Evolutionary conservation across 2,888 invertebrate genomes (phyloP).

Genomic region (Tetropium fuscum): DNA sequence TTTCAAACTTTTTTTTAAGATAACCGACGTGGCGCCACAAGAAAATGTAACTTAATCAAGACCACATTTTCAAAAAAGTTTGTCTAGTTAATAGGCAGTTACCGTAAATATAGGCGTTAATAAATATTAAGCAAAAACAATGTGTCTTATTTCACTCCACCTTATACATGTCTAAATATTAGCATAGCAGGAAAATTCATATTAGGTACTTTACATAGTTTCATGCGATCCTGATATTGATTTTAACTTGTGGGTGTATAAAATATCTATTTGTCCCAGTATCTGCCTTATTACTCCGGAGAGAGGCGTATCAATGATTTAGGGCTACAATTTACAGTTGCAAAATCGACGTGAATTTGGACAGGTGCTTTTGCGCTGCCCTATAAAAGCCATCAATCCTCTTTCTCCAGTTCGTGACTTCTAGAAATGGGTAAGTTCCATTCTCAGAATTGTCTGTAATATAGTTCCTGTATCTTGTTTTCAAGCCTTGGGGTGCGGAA

Average conservation of each 20-base stretch:
- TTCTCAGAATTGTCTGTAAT: conserved; percentile 12
- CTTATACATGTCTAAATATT: no score
- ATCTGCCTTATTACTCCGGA: conserved; percentile 27
- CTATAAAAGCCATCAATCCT: conserved; percentile 31
- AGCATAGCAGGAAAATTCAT: no score
- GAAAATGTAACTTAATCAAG: no score
- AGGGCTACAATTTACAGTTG: conserved; percentile 28
- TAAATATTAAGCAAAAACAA: no score
- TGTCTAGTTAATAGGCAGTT: no score
- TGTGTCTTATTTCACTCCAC: no score
- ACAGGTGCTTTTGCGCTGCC: conserved; percentile 24
- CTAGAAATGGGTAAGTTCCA: conserved; percentile 29
- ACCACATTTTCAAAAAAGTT: no score
- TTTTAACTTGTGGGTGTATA: conserved; percentile 30
- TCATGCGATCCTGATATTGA: conserved; percentile 20
- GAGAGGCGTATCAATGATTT: conserved; percentile 31
- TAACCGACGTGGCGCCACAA: no score
- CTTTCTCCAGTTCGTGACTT: conserved; percentile 21
- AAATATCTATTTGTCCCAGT: conserved; percentile 28
- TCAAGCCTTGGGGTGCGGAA: neutral
- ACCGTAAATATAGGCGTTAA: no score
- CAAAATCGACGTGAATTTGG: conserved; percentile 27
- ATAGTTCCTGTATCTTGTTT: conserved; percentile 1
- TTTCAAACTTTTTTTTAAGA: no score
- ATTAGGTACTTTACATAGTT: conserved; percentile 14